Base-by-base conservation (phyloP, 2,113 vertebrate species). In the Myotis yumanensis region DNA sequence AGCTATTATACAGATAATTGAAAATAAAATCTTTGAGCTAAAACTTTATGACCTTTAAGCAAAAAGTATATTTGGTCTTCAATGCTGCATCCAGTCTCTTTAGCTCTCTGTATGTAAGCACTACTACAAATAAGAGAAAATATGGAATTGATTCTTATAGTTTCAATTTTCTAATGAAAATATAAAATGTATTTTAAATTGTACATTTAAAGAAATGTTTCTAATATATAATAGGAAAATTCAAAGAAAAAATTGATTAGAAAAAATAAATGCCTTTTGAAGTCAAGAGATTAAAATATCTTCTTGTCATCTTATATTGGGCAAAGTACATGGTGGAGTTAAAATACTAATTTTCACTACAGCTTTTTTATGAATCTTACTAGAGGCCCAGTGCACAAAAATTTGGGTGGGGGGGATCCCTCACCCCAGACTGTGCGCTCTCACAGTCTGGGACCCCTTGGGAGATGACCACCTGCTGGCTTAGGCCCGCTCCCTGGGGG, bases 131-230 rank as follows among this genome's bases (percentile, higher is more conserved):
- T 43, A 25, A 48, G 16, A 89, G 9, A 71, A 54, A 66, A 54
- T 3, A 1, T 35, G 52, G 43, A 40, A 68, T 87, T 81, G 14
- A 54, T 71, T 73, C 46, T 87, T 77, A 0, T 22, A 81, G 5
- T 62, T 81, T 64, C 35, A 4, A 46, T 75, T 92, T 84, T 72
- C 40, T 64, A 75, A n/a, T 80, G 23, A 22, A 69, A 66, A 80
- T 89, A 46, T 46, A 86, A 82, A 94, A 72, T 37, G 76, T 66
- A 94, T 72, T 93, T 90, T 51, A 88, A 88, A 75, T 88, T 92
- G 7, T 7, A 43, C 37, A 75, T 57, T 88, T n/a, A 54, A n/a
- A 94, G 23, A 73, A 91, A 52, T 22, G 32, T 89, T 90, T 71
- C 68, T 76, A 66, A 10, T 69, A 52, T 40, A 17, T 72, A 66